A percentile compares a stretch with the other conserved stretches of the same genome.
Conservation (phyloP, 2,113 vertebrate species). For the Orcinus orca region DNA sequence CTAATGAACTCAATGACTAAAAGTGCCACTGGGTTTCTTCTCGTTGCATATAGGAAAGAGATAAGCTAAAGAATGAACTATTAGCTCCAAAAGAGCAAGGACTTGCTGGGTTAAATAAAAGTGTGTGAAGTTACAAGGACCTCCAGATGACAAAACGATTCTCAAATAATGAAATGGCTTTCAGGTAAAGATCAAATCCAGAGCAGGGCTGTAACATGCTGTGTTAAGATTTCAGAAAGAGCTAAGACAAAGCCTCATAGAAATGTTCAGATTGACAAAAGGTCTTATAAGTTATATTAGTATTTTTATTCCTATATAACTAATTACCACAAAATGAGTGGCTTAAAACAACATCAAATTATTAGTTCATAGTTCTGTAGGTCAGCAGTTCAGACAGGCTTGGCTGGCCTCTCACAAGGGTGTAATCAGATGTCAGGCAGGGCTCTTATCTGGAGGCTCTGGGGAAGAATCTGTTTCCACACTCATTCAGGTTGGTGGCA, state of each 20-base stretch:
- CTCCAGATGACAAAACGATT: background rate
- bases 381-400: background rate
- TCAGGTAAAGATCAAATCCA: background rate
- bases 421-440: background rate
- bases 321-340: background rate
- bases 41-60: background rate
- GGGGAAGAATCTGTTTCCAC: background rate
- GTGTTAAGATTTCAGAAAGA: background rate
- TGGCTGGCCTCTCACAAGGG: background rate
- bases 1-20: background rate
- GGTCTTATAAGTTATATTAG: background rate
- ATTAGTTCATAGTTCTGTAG: background rate
- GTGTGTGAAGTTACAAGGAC: background rate
- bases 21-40: background rate
- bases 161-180: background rate
- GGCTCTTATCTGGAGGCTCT: background rate
- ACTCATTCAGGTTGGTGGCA: background rate
- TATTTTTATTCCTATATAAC: background rate
- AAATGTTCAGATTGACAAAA: background rate
- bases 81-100: background rate
- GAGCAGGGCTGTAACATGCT: background rate
- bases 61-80: background rate
- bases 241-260: background rate
- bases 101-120: background rate
- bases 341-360: background rate